Evolutionary conservation across 2,888 invertebrate genomes (phyloP).

Genomic region (Ochropleura leucogaster): DNA sequence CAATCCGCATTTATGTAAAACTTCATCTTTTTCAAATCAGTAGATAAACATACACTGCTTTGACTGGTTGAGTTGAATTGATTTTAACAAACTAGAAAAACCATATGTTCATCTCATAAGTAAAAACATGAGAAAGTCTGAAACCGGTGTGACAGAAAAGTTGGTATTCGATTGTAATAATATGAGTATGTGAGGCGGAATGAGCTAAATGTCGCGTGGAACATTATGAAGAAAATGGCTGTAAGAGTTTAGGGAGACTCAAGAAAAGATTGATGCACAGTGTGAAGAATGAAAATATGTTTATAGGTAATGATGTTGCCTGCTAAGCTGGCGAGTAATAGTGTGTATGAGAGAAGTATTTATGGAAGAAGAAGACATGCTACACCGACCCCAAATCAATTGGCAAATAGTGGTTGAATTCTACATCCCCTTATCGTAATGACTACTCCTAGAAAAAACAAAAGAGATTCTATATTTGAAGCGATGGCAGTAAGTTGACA

Average conservation of each 20-base stretch:
- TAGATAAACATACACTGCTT: neutral
- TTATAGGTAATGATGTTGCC: neutral
- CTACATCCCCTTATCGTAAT: neutral
- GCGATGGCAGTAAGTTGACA: no score
- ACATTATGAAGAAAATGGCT: neutral
- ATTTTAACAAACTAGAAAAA: neutral
- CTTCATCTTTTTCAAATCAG: neutral
- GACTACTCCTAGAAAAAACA: neutral
- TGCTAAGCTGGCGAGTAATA: neutral
- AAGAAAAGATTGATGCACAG: neutral
- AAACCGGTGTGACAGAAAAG: neutral
- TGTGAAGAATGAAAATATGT: neutral
- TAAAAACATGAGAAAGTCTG: neutral
- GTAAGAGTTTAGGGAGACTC: neutral
- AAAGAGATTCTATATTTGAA: neutral
- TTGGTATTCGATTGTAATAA: neutral
- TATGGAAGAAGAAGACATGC: neutral
- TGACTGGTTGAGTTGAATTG: neutral
- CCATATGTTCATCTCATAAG: neutral
- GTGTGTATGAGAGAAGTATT: neutral
- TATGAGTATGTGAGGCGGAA: neutral
- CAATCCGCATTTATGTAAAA: neutral
- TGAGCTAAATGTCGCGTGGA: neutral
- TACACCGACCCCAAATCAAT: neutral
- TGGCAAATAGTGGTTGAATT: neutral